Evolutionary conservation across 1,140 invertebrate genomes (phyloP).

Genomic region (Drosophila lowei): DNA sequence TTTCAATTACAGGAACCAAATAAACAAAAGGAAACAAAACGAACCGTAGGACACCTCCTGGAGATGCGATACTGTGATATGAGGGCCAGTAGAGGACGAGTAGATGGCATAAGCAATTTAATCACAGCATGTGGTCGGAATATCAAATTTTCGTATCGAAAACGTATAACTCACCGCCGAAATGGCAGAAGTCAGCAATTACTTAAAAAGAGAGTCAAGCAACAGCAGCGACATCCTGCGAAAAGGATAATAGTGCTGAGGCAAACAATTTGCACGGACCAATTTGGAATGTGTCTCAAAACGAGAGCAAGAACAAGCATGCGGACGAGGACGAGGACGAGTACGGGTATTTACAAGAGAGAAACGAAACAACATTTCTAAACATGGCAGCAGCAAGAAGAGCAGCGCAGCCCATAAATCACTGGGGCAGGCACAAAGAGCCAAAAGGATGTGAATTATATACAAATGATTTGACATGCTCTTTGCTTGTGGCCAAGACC

Average conservation of each 20-base stretch:
- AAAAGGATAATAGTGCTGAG: conserved; percentile 81
- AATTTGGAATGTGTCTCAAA: conserved; percentile 56
- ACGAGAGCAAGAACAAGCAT: too few relatives aligned
- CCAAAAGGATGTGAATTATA: conserved; percentile 78
- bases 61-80: conserved; percentile 1
- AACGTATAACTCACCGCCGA: conserved; percentile 58
- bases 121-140: conserved; percentile 80
- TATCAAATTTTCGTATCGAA: conserved; percentile 79
- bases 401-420: conserved; percentile 63
- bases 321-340: too few relatives aligned
- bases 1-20: conserved; percentile 63
- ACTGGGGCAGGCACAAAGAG: conserved; percentile 48
- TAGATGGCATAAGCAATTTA: conserved; percentile 64
- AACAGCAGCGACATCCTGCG: conserved; percentile 36
- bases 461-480: conserved; percentile 80
- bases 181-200: conserved; percentile 77
- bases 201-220: conserved; percentile 60
- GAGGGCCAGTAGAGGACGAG: neutral
- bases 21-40: neutral
- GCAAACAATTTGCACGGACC: conserved; percentile 63
- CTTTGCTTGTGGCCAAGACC: too few relatives aligned
- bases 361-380: conserved; percentile 30
- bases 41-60: conserved; percentile 26
- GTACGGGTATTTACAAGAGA: conserved; percentile 59
- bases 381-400: conserved; percentile 53